Base-by-base conservation (phyloP, 2,888 invertebrate species). In the Agriotes lineatus region DNA sequence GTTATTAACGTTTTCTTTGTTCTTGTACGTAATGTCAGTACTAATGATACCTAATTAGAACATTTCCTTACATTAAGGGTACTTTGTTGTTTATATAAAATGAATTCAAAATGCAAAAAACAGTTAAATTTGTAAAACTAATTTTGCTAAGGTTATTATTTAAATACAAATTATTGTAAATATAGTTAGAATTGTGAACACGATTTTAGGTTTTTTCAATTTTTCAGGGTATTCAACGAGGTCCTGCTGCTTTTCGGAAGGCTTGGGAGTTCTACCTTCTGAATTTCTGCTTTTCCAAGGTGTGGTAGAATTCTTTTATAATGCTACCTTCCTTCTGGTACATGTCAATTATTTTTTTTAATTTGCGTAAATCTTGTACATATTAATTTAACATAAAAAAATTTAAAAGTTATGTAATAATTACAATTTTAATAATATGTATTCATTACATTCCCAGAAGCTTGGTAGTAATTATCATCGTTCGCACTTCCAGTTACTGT, bases 231-330 rank as follows among this genome's bases (percentile, higher is more conserved):
- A 44, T 39, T 52, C 37, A 33, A 30, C 16, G 62, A 62, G 22
- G 50, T 54, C 70, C 64, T 58, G 58, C 65, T 64, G 62, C 67
- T 54, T 52, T 70, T 71, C 59, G 74, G 76, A 78, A 76, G 75
- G 74, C 74, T 73, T 75, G 72, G 75, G 73, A n/a, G n/a, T 72
- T 66, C 61, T 62, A 70, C 75, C 75, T 75, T 74, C 75, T 69
- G 67, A 64, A 71, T 66, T 72, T 74, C 70, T 67, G 61, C 50
- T 30, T 58, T 59, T 30, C 73, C 67, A 78, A 79, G 79, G 79
- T 79, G 79, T 71, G 78, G 78, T 79, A 78, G 74, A 67, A 66
- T 74, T 66, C 66, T 70, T 58, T 73, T 75, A 74, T 74, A 63
- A 71, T 75, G 69, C 45, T 60, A 50, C 65, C 68, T 71, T 75